Evolutionary conservation across 1,140 invertebrate species (phyloP), one percentile per base, ranked within the genome.

Genomic region (Caenorhabditis remanei): DNA sequence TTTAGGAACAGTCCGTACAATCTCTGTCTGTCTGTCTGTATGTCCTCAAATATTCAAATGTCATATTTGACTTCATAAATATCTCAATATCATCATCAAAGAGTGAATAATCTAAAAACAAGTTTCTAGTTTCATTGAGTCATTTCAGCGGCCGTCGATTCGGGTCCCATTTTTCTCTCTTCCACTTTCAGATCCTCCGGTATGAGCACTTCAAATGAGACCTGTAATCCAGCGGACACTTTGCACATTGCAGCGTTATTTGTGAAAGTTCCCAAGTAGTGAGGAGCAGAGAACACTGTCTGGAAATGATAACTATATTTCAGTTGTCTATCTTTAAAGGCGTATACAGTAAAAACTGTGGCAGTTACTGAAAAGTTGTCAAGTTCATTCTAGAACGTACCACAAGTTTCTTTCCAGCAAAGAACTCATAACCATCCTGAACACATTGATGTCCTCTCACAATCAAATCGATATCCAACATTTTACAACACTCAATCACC

Each of bases 381-480:
- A 32, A 32, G 32, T 32, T 32, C 32, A 0, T 32, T 32, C 32
- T 1, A 58, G 11, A n/a, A 58, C 61, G 2, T 19, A 71, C 65
- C 58, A 85, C 63, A 48, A 85, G 85, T 71, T 85, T 85, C 65
- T 71, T 65, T 4, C 65, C 65, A 0, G 63, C 65, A 71, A 71
- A 85, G 21, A 85, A 85, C 14, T 53, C 85, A 56, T 71, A 71
- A 16, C 85, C 85, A 24, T 85, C 71, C 21, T 85, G 85, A 32
- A 85, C 71, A 11, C 71, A 63, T 43, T 89, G 86, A 48, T 89
- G 88, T 21, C 88, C 88, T 9, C 89, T 16, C 0, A 82, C 85
- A 50, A 89, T 89, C 50, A 89, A 65, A 67, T 89, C 89, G 16
- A 89, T 87, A 41, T 84, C 86, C 24, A 87, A 55, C 46, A 89